Base-by-base conservation (phyloP, 2,797 vertebrate genomes). In the Heteromormyrus szaboi region DNA sequence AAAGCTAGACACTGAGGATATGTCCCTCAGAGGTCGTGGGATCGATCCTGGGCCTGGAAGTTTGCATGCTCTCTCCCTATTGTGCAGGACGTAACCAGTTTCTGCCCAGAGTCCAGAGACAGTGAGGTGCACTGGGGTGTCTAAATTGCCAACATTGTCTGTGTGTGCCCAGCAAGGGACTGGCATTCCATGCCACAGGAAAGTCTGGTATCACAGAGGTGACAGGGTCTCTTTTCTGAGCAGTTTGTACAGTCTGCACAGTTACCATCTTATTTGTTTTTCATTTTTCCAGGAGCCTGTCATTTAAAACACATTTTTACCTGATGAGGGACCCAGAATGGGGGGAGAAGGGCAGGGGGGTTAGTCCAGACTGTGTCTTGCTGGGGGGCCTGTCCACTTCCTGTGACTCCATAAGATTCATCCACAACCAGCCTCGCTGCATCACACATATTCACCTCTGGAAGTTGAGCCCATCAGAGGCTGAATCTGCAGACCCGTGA, bases 401-500 rank as follows among this genome's bases (percentile, higher is more conserved):
- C 48, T 29, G 17, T 0, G 37, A 17, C 33, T 9, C 12, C 17
- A 37, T 7, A 37, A 44, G 85, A 41, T 53, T 14, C 25, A 56
- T 17, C 41, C 81, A 25, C 50, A 3, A 25, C 37, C 44, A 11
- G 3, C 59, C 33, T 53, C 33, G 2, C 48, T 9, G 65, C 4
- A 46, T 89, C 25, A 7, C 12, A 87, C 65, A 46, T 84, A 88
- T 88, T 81, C 59, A 65, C 76, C 53, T 88, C 22, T 12, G n/a
- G 50, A 54, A 12, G 22, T 46, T 48, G 50, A 86, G 62, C 29
- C 33, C 53, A 87, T 87, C 84, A 25, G 29, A 53, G 89, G 88
- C n/a, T 53, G 68, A 37, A 51, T 89, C 25, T 79, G 87, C 87
- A 90, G 88, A 88, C 59, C 83, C 54, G 6, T 86, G 90, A 88